These are phyloP conservation scores for Raja brachyura DNA, from an alignment of 2,113 vertebrate species.

Conservation along the genomic window DNA sequence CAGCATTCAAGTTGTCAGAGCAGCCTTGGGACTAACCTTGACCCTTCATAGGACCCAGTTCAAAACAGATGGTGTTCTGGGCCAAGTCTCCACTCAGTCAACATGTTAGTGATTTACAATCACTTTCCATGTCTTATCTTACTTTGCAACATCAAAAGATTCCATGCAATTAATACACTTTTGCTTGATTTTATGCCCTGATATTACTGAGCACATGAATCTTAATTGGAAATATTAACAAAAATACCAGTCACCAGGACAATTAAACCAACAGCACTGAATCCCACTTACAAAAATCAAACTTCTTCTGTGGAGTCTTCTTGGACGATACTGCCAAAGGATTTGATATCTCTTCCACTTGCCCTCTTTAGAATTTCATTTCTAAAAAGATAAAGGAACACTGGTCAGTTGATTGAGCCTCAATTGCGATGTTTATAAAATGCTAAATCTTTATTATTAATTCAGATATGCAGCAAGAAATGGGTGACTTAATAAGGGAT, in stretches of 20 bases:
- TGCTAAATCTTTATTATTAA: neutral
- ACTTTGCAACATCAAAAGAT: too few species aligned
- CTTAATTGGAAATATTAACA: neutral
- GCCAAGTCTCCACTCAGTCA: too few species aligned
- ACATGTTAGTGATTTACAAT: neutral
- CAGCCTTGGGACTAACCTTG: too few species aligned
- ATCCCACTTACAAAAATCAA: conserved; percentile 12
- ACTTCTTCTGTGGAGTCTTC: neutral
- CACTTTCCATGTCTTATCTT: neutral
- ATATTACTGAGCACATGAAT: neutral
- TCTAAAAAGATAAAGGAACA: conserved; percentile 1
- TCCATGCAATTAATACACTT: neutral
- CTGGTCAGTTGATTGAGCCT: neutral
- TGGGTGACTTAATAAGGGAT: neutral
- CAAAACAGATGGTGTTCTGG: too few species aligned
- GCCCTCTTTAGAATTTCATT: neutral
- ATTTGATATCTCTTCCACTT: neutral
- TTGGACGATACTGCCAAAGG: neutral
- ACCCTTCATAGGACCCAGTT: too few species aligned
- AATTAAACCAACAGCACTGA: neutral
- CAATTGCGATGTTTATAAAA: neutral
- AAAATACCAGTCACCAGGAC: neutral
- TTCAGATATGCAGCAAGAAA: neutral
- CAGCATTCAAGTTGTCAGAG: too few species aligned
- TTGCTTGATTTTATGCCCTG: neutral